A percentile compares a stretch with the other conserved stretches of the same genome.
phyloP scores from a whole-genome alignment of 2,797 vertebrate species.

The Craterocephalus amniculus region DNA sequence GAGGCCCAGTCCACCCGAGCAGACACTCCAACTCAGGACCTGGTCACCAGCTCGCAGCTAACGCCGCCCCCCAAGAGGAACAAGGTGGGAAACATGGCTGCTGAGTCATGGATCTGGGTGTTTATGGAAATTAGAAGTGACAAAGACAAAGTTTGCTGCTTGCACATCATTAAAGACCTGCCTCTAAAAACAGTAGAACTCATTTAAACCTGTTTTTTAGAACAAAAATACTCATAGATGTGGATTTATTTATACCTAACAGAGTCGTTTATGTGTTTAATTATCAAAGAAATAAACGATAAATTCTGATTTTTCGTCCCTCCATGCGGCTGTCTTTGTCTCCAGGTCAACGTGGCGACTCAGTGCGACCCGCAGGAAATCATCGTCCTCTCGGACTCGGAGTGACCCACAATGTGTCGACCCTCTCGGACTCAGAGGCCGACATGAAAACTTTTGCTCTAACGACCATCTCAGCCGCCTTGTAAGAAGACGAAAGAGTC shows the following conservation, averaged over 20 bases:
- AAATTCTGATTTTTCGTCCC: background rate
- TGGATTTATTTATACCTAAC: no score
- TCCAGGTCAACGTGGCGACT: constrained; percentile 88
- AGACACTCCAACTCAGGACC: constrained; percentile 76
- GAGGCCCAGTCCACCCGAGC: constrained; percentile 69
- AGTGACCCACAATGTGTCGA: constrained; percentile 76
- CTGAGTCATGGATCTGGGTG: background rate
- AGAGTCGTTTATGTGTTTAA: no score
- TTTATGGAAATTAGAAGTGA: no score
- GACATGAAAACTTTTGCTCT: background rate
- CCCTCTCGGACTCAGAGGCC: background rate
- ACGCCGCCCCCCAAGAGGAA: constrained; percentile 83
- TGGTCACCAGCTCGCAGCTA: constrained; percentile 83
- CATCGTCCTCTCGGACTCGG: constrained; percentile 92
- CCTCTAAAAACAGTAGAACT: background rate
- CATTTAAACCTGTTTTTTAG: no score
- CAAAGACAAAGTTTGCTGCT: no score
- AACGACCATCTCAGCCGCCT: background rate
- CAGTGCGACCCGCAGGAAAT: constrained; percentile 92
- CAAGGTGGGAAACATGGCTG: constrained; percentile 67
- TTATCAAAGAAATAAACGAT: no score
- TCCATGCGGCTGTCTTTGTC: constrained; percentile 17
- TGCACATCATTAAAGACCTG: background rate
- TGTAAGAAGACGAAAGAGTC: background rate
- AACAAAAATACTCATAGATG: no score